These are phyloP conservation scores for Latrodectus geometricus DNA, from an alignment of 1,140 invertebrate genomes.

Conservation along the genomic window DNA sequence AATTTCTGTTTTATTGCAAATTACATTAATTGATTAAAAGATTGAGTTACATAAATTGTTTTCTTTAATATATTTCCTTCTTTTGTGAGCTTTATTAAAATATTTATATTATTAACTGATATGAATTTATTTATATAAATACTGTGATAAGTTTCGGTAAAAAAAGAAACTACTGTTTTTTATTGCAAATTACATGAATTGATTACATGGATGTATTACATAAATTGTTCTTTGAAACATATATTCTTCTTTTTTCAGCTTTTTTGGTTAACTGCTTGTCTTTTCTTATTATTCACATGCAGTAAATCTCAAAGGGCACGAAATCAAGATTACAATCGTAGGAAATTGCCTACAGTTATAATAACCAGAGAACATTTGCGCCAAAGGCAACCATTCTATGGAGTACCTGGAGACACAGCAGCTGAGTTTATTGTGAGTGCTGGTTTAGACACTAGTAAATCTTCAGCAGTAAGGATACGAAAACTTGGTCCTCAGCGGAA, in stretches of 20 bases:
- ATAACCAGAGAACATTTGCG: constrained; percentile 44
- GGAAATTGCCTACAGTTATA: constrained; percentile 36
- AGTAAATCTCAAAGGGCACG: not conserved
- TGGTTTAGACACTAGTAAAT: constrained; percentile 24
- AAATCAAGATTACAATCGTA: not conserved
- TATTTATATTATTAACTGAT: too few species aligned
- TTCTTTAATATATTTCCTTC: too few species aligned
- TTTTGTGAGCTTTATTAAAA: too few species aligned
- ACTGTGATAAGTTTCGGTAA: too few species aligned
- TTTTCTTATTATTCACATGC: not conserved
- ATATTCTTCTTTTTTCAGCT: not conserved
- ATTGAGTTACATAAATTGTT: too few species aligned
- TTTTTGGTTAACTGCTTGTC: not conserved
- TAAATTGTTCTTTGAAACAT: not conserved
- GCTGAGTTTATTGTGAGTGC: constrained; percentile 56
- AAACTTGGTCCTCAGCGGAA: not conserved
- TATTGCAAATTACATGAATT: not conserved
- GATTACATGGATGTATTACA: not conserved
- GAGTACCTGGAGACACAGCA: constrained; percentile 15
- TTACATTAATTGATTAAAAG: too few species aligned
- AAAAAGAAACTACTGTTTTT: too few species aligned
- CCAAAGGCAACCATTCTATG: constrained; percentile 14
- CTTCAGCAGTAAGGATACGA: constrained; percentile 39
- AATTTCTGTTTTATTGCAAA: too few species aligned
- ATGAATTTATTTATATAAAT: too few species aligned